Percentiles rank a stretch among this genome's conserved stretches.
phyloP scores from a whole-genome alignment of 2,797 vertebrate species.

The Darevskia mixta region DNA sequence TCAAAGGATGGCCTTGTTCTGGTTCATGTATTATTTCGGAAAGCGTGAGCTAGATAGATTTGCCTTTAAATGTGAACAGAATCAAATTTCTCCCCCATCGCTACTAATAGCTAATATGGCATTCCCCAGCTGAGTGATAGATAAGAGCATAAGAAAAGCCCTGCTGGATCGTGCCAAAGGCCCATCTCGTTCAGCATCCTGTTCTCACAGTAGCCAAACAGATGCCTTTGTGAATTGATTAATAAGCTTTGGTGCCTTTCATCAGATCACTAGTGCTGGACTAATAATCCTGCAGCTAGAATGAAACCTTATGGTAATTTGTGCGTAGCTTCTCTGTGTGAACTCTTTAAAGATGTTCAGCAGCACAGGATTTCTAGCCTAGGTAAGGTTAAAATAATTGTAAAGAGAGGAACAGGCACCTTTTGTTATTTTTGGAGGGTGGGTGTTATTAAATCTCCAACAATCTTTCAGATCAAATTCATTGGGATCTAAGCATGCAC shows the following conservation, averaged over 20 bases:
- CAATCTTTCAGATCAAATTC: background rate
- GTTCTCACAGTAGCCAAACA: too few species aligned
- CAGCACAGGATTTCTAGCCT: background rate
- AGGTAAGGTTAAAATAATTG: background rate
- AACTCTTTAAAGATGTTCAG: background rate
- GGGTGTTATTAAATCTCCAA: background rate
- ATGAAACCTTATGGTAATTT: background rate
- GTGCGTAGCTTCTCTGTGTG: background rate
- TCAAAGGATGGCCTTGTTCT: too few species aligned
- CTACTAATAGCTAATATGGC: too few species aligned
- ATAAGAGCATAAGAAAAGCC: too few species aligned
- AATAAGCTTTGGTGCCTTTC: background rate
- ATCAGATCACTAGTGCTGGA: background rate
- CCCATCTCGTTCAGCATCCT: too few species aligned
- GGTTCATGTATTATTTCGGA: too few species aligned
- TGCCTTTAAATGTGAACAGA: too few species aligned
- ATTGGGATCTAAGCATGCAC: background rate
- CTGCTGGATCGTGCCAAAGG: too few species aligned
- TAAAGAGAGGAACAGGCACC: background rate
- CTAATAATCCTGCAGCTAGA: background rate
- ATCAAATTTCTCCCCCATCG: too few species aligned
- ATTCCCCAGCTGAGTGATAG: too few species aligned
- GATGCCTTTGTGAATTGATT: background rate
- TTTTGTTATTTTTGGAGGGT: background rate
- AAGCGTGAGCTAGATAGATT: too few species aligned